These are phyloP conservation scores for Ligdia adustata DNA, from an alignment of 2,888 invertebrate species.

Conservation along the genomic window DNA sequence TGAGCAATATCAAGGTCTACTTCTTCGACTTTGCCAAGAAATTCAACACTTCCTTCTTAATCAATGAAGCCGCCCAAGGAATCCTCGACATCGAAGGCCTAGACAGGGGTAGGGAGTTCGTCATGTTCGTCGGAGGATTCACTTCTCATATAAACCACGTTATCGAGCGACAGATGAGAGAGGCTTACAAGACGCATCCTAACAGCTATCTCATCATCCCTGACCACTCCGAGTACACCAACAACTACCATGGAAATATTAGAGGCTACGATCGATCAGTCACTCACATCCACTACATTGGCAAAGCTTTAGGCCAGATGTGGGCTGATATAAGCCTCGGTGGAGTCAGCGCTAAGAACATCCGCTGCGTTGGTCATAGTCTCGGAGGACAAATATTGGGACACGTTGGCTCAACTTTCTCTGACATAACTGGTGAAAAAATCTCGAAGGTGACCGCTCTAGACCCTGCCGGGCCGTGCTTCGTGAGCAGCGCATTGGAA, in stretches of 20 bases:
- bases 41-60: conserved; percentile 50
- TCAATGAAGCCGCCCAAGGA: conserved; percentile 57
- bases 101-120: conserved; percentile 58
- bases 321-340: conserved; percentile 51
- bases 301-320: conserved; percentile 62
- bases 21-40: conserved; percentile 63
- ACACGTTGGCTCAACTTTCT: conserved; percentile 60
- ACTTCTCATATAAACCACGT: conserved; percentile 67
- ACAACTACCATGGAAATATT: conserved; percentile 58
- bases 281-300: conserved; percentile 68
- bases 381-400: conserved; percentile 71
- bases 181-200: conserved; percentile 60
- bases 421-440: conserved; percentile 53
- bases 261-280: conserved; percentile 73
- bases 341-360: conserved; percentile 58
- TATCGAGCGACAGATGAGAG: conserved; percentile 61
- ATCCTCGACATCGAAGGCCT: conserved; percentile 55
- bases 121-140: conserved; percentile 69
- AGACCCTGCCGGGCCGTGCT: conserved; percentile 77
- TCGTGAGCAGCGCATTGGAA: conserved; percentile 61
- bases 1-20: conserved; percentile 61
- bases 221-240: conserved; percentile 71
- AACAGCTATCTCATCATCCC: conserved; percentile 71
- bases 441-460: conserved; percentile 67
- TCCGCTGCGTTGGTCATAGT: conserved; percentile 73